Evolutionary conservation across 2,888 invertebrate species (phyloP), one percentile per base, ranked within the genome.

Genomic region (Drosophila mimetica): DNA sequence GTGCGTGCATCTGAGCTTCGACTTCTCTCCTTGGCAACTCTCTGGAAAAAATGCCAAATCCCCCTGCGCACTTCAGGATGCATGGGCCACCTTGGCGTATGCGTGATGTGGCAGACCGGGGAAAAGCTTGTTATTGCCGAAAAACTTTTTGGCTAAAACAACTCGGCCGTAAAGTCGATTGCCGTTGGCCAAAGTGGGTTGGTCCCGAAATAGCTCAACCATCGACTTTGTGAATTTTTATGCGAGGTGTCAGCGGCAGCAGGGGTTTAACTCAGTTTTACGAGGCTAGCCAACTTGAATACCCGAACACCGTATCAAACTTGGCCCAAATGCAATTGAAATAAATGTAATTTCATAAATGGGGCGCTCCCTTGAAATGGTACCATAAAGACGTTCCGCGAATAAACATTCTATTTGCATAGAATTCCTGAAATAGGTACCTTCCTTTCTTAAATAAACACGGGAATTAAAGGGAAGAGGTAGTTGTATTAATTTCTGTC

Each of bases 151-250:
- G 63, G 50, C 55, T 58, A 22, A 41, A 75, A 57, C 72, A 75
- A 81, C 64, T 75, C 58, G 63, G 71, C 59, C 74, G 83, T 61
- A 82, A 83, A 73, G 80, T 79, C 58, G 63, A 83, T 65, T 73
- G 80, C 64, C 82, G 53, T 22, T 22, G 75, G 77, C 52, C 46
- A 59, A 32, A 54, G 30, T 36, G 52, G 8, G 36, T 25, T 7
- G 41, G 34, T 44, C 44, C 61, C 64, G 53, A 84, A 81, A 78
- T 67, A 81, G 52, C 46, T 47, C 6, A 44, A 18, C 28, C 13
- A 67, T 58, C 25, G 67, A 25, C 32, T 54, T 69, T 42, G 28
- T 44, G 54, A 42, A 64, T 64, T 61, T 64, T 59, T 46, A 32
- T 13, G 66, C 34, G 28, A 42, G 36, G 36, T 55, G 70, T 46